Conservation (phyloP, 1,140 invertebrate genomes). For the Trichomalopsis sarcophagae region DNA sequence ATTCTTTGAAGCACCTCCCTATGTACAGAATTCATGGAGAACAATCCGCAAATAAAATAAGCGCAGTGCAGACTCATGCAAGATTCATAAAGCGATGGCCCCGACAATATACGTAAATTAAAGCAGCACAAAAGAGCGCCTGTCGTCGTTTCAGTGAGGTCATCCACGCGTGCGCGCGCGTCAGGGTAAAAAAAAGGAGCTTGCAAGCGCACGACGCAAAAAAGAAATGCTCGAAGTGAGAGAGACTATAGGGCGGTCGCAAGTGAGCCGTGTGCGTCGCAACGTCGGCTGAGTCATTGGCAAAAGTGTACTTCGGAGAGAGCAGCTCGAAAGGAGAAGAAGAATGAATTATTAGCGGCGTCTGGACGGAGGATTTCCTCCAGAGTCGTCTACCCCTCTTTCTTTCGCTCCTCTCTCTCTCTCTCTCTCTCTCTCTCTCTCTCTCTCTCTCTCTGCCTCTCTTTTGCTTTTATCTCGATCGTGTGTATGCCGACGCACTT, state of each 20-base stretch:
- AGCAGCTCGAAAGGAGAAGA: neutral
- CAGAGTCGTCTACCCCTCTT: neutral
- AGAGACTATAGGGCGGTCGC: neutral
- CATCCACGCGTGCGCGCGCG: neutral
- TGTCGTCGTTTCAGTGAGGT: neutral
- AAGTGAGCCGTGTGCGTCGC: neutral
- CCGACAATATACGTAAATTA: neutral
- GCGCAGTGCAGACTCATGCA: neutral
- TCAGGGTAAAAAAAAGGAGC: neutral
- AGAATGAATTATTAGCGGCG: conserved; percentile 36
- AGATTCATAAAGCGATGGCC: neutral
- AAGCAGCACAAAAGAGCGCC: neutral
- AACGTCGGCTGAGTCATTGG: conserved; percentile 17
- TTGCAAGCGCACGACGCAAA: neutral
- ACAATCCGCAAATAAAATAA: neutral
- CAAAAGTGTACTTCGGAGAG: neutral
- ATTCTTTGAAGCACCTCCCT: no score
- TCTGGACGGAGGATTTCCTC: conserved; percentile 12
- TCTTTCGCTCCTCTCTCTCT: neutral
- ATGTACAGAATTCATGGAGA: neutral
- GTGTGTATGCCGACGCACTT: neutral
- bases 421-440: neutral
- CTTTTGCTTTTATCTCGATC: neutral
- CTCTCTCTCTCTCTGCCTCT: neutral
- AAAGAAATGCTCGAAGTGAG: neutral